A percentile compares a stretch with the other conserved stretches of the same genome.
These are phyloP conservation scores for Saccopteryx leptura DNA, from an alignment of 2,113 vertebrate genomes.

Conservation along the genomic window DNA sequence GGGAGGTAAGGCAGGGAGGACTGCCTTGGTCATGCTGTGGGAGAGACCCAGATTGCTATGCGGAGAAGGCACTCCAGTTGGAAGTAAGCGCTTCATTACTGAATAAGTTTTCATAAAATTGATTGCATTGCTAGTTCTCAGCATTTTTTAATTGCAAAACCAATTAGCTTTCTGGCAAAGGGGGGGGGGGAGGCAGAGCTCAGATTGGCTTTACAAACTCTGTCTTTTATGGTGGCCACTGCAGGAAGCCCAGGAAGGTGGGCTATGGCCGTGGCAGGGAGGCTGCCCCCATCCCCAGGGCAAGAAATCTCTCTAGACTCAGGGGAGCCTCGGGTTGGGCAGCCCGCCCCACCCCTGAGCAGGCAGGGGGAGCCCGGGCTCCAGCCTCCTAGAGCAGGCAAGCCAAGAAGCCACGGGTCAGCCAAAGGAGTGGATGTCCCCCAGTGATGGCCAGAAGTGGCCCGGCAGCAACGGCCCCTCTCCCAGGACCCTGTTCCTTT, in stretches of 20 bases:
- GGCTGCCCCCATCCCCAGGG: background rate
- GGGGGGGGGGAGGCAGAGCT: background rate
- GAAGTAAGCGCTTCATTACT: slow-evolving; percentile 38
- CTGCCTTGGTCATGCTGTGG: accelerated
- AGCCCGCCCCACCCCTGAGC: background rate
- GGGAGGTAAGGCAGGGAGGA: too few relatives aligned
- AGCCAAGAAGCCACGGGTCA: background rate
- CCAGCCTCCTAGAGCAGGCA: background rate
- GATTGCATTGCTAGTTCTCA: slow-evolving; percentile 27
- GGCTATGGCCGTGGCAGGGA: background rate
- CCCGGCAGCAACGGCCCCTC: background rate
- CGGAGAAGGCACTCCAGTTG: background rate
- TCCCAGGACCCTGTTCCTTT: background rate
- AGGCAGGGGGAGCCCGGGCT: too few relatives aligned
- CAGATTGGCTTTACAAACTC: background rate
- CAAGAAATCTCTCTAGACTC: background rate
- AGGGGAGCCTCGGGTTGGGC: background rate
- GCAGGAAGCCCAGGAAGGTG: background rate
- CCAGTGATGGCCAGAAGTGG: background rate
- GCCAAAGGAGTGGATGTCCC: accelerated
- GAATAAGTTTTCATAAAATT: slow-evolving; percentile 35
- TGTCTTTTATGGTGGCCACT: background rate
- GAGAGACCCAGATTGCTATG: background rate
- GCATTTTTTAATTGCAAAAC: slow-evolving; percentile 59
- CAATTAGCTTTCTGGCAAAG: slow-evolving; percentile 56